These are phyloP conservation scores for Acronicta aceris DNA, from an alignment of 2,888 invertebrate species.

Conservation along the genomic window DNA sequence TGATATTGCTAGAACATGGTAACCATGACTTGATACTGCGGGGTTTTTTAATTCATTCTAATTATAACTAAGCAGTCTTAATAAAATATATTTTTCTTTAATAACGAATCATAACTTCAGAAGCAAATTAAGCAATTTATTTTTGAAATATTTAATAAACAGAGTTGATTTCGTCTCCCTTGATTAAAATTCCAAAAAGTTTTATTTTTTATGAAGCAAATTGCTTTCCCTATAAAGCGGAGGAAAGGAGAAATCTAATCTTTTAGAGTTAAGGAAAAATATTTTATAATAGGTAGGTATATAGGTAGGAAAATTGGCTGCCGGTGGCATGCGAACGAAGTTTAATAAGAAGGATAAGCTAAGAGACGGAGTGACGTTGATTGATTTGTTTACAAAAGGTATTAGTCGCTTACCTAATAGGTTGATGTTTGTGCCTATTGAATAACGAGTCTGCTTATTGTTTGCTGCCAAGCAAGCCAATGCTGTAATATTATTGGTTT, in stretches of 20 bases:
- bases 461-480: neutral
- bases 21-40: too few relatives aligned
- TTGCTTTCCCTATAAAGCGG: conserved; percentile 1
- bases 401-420: conserved; percentile 17
- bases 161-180: neutral
- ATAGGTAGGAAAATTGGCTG: conserved; percentile 59
- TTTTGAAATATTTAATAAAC: conserved; percentile 2
- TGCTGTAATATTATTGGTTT: too few relatives aligned
- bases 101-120: too few relatives aligned
- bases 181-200: conserved; percentile 9
- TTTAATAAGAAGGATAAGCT: conserved; percentile 44
- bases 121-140: neutral
- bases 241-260: conserved; percentile 24
- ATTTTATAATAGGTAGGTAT: conserved; percentile 53
- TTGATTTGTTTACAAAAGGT: conserved; percentile 23
- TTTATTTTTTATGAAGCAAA: conserved; percentile 9
- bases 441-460: neutral
- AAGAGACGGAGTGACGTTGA: conserved; percentile 30
- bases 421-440: conserved; percentile 5
- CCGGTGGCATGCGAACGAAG: conserved; percentile 50
- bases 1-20: too few relatives aligned
- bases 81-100: too few relatives aligned
- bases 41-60: too few relatives aligned
- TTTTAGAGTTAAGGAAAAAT: conserved; percentile 44
- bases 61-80: too few relatives aligned